Conservation (phyloP, 2,113 vertebrate genomes). For the Galbula dea region DNA sequence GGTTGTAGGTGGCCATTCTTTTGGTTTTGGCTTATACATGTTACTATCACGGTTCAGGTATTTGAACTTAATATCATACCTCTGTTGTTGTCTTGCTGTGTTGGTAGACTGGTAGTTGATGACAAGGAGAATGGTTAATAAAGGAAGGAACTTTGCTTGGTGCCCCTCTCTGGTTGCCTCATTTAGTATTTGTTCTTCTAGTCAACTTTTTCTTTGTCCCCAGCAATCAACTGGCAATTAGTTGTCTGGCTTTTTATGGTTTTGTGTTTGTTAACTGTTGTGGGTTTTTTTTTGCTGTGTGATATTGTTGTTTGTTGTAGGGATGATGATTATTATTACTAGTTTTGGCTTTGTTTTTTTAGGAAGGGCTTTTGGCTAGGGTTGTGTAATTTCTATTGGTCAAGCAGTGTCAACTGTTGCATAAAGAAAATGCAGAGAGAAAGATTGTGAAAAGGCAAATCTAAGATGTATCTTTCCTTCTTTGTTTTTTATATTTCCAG, state of each 20-base stretch:
- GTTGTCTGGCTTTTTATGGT: background rate
- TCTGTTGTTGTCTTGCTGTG: background rate
- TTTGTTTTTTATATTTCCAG: background rate
- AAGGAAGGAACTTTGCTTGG: background rate
- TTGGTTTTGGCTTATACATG: background rate
- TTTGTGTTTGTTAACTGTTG: background rate
- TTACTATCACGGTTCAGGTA: background rate
- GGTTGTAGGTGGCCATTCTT: background rate
- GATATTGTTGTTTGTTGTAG: background rate
- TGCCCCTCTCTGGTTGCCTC: background rate
- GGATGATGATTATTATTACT: background rate
- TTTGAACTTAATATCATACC: background rate
- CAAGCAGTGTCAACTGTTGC: background rate
- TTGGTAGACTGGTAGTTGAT: background rate
- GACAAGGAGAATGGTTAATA: background rate
- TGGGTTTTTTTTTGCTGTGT: background rate
- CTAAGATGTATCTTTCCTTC: background rate
- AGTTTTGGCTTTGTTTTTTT: background rate
- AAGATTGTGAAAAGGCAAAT: background rate
- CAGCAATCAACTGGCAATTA: background rate
- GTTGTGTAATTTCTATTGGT: background rate
- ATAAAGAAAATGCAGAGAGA: background rate
- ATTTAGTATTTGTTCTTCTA: background rate
- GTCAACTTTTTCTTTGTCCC: background rate
- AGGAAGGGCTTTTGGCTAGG: background rate